Conservation (phyloP, 2,797 vertebrate genomes). For the Bradypus variegatus region DNA sequence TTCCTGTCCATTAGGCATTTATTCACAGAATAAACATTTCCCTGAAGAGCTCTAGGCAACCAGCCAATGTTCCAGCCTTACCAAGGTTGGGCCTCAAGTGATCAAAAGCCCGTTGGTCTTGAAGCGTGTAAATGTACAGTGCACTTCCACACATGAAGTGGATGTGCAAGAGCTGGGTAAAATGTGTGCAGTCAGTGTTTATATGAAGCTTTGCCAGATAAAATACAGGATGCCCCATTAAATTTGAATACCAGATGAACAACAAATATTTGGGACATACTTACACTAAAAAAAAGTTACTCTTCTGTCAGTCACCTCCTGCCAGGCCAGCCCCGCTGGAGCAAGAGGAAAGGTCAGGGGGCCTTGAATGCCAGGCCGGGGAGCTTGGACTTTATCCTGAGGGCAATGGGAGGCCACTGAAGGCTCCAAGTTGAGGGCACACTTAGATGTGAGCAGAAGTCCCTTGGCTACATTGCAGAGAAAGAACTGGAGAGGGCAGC, state of each 20-base stretch:
- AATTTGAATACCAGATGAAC: slow-evolving; percentile 7
- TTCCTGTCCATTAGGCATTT: slow-evolving; percentile 38
- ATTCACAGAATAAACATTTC: slow-evolving; percentile 13
- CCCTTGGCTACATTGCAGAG: background rate
- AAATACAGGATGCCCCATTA: background rate
- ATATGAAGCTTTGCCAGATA: background rate
- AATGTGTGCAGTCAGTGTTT: background rate
- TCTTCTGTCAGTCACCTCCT: background rate
- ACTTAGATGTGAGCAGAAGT: background rate
- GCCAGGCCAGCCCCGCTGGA: background rate
- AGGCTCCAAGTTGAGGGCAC: background rate
- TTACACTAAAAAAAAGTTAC: background rate
- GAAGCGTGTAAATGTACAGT: background rate
- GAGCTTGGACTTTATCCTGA: background rate
- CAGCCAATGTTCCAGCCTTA: background rate
- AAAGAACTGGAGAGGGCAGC: background rate
- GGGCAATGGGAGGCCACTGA: background rate
- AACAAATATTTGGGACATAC: background rate
- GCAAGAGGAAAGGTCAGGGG: background rate
- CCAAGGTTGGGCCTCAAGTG: background rate
- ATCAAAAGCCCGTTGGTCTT: background rate
- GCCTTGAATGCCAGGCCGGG: background rate
- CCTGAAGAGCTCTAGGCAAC: background rate
- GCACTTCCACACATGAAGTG: background rate
- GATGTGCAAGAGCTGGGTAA: background rate